Evolutionary conservation across 1,140 invertebrate genomes (phyloP).

Genomic region (Neuroterus valhalla): DNA sequence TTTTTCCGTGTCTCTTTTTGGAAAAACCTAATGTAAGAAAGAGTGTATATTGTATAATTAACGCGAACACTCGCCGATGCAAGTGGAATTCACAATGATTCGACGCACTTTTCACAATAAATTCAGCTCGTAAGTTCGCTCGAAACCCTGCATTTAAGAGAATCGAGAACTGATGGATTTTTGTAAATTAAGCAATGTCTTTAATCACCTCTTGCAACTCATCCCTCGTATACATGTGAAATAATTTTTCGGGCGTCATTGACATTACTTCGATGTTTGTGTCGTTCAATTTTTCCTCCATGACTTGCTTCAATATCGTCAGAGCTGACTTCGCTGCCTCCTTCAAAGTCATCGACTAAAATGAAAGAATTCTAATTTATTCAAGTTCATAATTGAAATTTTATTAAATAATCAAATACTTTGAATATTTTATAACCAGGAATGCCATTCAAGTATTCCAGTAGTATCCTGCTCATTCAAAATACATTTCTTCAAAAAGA

Average conservation of each 20-base stretch:
- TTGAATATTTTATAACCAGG: too few species aligned
- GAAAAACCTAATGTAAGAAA: conserved; percentile 46
- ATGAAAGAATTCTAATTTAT: conserved; percentile 53
- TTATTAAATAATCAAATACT: too few species aligned
- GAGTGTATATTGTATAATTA: conserved; percentile 19
- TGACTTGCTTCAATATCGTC: conserved; percentile 98
- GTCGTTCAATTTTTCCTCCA: conserved; percentile 99
- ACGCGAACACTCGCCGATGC: neutral
- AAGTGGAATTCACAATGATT: conserved; percentile 19
- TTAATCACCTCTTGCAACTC: conserved; percentile 94
- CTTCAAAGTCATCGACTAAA: conserved; percentile 95
- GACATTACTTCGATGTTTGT: conserved; percentile 99
- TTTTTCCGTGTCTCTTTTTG: conserved; percentile 11
- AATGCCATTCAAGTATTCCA: too few species aligned
- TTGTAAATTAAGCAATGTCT: conserved; percentile 78
- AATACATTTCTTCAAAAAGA: too few species aligned
- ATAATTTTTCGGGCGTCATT: conserved; percentile 89
- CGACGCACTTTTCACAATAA: conserved; percentile 33
- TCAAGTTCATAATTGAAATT: neutral
- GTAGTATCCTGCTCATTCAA: too few species aligned
- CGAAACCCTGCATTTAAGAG: too few species aligned
- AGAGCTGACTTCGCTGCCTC: conserved; percentile 95
- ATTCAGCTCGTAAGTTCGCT: neutral
- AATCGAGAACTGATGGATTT: too few species aligned
- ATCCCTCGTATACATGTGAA: conserved; percentile 93